Evolutionary conservation across 2,888 invertebrate species (phyloP).

Genomic region (Ditylenchus weischeri): DNA sequence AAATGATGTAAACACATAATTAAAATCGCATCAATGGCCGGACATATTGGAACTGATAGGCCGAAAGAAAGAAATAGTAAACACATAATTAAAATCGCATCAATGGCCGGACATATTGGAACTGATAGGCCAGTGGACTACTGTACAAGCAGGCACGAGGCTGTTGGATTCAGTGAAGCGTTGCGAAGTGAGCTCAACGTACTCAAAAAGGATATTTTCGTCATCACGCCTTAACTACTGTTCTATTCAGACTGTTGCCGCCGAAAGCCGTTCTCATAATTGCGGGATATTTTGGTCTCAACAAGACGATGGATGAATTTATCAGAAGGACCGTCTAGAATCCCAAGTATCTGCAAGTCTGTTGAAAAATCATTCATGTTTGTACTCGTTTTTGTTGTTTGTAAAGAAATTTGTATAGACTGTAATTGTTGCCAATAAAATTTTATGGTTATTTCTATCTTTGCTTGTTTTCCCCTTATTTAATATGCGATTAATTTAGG

Average conservation of each 20-base stretch:
- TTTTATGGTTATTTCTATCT: no score
- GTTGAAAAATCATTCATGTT: no score
- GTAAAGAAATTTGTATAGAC: no score
- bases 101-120: conserved; percentile 77
- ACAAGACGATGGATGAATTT: conserved; percentile 49
- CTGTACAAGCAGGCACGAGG: conserved; percentile 88
- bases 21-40: conserved; percentile 77
- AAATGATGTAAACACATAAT: conserved; percentile 91
- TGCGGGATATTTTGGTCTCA: conserved; percentile 41
- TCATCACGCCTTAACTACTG: no score
- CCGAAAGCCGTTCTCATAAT: conserved; percentile 36
- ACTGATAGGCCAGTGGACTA: conserved; percentile 72
- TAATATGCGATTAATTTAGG: no score
- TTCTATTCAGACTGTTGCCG: conserved; percentile 44
- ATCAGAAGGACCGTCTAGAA: conserved; percentile 28
- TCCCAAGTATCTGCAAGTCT: no score
- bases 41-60: conserved; percentile 73
- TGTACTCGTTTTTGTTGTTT: no score
- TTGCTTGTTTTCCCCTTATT: no score
- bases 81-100: conserved; percentile 85
- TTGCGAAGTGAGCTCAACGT: conserved; percentile 69
- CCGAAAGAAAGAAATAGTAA: conserved; percentile 76
- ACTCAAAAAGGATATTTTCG: conserved; percentile 66
- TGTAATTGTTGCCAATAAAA: no score
- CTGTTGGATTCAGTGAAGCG: conserved; percentile 87